phyloP scores from a whole-genome alignment of 23 tunicate genomes.

The Phallusia fumigata region DNA sequence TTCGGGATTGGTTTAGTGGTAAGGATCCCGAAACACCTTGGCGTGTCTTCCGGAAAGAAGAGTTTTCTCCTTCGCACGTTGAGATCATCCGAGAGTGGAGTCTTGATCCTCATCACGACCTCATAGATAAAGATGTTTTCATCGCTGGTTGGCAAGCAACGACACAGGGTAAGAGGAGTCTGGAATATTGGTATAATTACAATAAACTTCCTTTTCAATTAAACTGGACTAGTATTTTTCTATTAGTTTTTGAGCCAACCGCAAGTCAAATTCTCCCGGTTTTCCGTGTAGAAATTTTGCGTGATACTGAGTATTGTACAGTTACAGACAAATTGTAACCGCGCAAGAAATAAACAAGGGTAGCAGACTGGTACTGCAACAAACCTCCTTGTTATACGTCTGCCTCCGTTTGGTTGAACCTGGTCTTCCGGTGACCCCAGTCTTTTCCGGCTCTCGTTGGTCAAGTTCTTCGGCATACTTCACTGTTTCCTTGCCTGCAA shows the following conservation, averaged over 20 bases:
- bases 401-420: conserved; percentile 94
- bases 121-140: conserved; percentile 61
- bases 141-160: conserved; percentile 67
- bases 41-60: conserved; percentile 78
- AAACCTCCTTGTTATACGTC: conserved; percentile 78
- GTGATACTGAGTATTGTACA: too few relatives aligned
- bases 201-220: too few relatives aligned
- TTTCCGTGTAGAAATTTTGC: too few relatives aligned
- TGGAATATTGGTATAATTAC: too few relatives aligned
- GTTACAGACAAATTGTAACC: too few relatives aligned
- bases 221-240: too few relatives aligned
- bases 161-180: conserved; percentile 43
- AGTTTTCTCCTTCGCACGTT: conserved; percentile 81
- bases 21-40: conserved; percentile 79
- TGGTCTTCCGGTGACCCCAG: conserved; percentile 66
- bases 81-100: conserved; percentile 54
- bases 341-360: too few relatives aligned
- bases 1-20: conserved; percentile 67
- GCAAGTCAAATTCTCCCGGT: too few relatives aligned
- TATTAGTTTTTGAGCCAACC: too few relatives aligned
- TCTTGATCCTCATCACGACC: conserved; percentile 61
- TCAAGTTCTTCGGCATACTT: conserved; percentile 87
- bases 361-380: not conserved
- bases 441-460: conserved; percentile 68
- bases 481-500: conserved; percentile 89